These are phyloP conservation scores for Choloepus hoffmanni DNA, from an alignment of 2,113 vertebrate species.

Conservation along the genomic window DNA sequence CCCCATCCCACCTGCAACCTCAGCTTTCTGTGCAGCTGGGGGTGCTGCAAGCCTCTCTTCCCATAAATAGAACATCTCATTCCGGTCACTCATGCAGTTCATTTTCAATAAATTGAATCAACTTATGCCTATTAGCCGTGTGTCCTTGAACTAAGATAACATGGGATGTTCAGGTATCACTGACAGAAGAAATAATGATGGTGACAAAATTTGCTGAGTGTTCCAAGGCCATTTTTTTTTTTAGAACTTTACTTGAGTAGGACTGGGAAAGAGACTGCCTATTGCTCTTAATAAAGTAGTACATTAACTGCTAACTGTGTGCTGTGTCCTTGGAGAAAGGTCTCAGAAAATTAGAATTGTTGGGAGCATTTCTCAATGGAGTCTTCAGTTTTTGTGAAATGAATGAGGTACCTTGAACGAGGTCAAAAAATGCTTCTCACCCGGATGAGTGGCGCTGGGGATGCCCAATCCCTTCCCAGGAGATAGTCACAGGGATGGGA, in stretches of 20 bases:
- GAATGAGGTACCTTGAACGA: background rate
- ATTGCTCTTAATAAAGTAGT: background rate
- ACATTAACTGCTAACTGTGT: background rate
- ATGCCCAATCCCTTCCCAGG: background rate
- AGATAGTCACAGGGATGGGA: background rate
- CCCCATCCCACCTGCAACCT: background rate
- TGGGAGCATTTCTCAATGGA: background rate
- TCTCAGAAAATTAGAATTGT: conserved; percentile 9
- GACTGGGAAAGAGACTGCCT: background rate
- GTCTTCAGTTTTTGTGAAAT: conserved; percentile 8
- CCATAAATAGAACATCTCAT: conserved; percentile 66
- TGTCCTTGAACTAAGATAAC: conserved; percentile 77
- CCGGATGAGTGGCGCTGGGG: background rate
- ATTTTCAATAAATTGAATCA: conserved; percentile 80
- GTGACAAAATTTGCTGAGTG: conserved; percentile 5
- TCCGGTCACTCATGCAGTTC: conserved; percentile 63
- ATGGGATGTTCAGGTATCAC: conserved; percentile 4
- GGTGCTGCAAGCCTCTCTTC: conserved; percentile 62
- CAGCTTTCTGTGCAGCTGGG: conserved; percentile 12
- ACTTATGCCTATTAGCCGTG: conserved; percentile 60
- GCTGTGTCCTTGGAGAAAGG: background rate
- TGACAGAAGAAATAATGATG: conserved; percentile 42
- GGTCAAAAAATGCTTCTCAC: background rate
- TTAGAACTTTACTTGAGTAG: background rate
- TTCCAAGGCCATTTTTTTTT: conserved; percentile 29